Percentiles rank a stretch among this genome's conserved stretches.
phyloP scores from a whole-genome alignment of 2,888 invertebrate genomes.

The Thera obeliscata region DNA sequence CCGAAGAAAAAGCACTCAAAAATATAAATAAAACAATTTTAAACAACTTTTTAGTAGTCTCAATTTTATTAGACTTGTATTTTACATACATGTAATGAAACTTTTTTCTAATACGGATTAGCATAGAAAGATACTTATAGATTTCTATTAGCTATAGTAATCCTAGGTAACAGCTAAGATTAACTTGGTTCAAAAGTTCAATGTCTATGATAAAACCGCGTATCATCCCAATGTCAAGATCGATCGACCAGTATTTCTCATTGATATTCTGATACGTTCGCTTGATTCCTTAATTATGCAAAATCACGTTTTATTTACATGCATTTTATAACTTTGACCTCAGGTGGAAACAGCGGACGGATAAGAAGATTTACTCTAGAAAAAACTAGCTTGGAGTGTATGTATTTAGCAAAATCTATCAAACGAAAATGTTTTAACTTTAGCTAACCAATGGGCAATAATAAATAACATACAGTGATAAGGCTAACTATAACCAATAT shows the following conservation, averaged over 20 bases:
- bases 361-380: slow-evolving; percentile 24
- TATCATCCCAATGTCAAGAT: slow-evolving; percentile 29
- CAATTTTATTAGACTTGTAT: too few species aligned
- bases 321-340: slow-evolving; percentile 37
- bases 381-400: slow-evolving; percentile 4
- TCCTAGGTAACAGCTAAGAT: background rate
- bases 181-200: background rate
- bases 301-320: slow-evolving; percentile 37
- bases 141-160: background rate
- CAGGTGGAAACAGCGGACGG: slow-evolving; percentile 31
- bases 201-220: slow-evolving; percentile 1
- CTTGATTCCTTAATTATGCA: slow-evolving; percentile 34
- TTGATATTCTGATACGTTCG: slow-evolving; percentile 18
- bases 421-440: too few species aligned
- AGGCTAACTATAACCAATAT: too few species aligned
- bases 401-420: too few species aligned
- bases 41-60: too few species aligned
- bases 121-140: too few species aligned
- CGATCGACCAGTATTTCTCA: slow-evolving; percentile 1
- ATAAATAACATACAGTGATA: too few species aligned
- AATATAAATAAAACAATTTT: too few species aligned
- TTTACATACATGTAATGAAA: too few species aligned
- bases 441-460: too few species aligned
- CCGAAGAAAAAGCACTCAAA: too few species aligned
- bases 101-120: too few species aligned